Base-by-base conservation (phyloP, 2,888 invertebrate species). In the Netelia melanura region DNA sequence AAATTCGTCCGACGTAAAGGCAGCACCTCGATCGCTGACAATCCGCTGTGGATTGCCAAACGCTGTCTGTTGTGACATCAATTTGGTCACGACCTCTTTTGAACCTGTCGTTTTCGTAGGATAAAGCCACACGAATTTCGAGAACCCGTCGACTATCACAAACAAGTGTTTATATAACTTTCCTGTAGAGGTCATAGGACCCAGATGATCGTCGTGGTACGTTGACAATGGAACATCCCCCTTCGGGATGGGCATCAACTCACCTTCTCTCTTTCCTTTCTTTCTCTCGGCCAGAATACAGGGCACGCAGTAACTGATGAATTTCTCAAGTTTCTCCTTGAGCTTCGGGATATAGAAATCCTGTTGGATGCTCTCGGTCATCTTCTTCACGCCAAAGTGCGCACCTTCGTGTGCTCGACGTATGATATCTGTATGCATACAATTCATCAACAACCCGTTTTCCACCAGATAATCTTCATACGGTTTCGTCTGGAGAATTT, bases 141-240 rank as follows among this genome's bases (percentile, higher is more conserved):
- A 84, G 70, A 91, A 91, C 0, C 74, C 88, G 62, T 93, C 92
- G 3, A 91, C 81, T 1, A 92, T 86, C 1, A 82, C 89, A 11
- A 92, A 88, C 9, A 92, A 85, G 74, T 91, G 86, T 61, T 89
- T 87, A 71, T 91, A 91, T 14, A 85, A 84, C 76, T 91, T 91
- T 21, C 86, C 83, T 0, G 90, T 92, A 14, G 87, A 77, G 2
- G 82, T 70, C 74, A 93, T 79, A n/a, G 91, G 92, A 44, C 91
- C 91, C 25, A 92, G 62, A 84, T 92, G 90, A 79, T 92, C 92
- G 5, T 90, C 74, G 77, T 92, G 92, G 54, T 88, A 89, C 0
- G 90, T 91, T n/a, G 89, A 64, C 8, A 91, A 80, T 6, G 91
- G 92, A 5, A 38, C 21, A 8, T 87, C 88, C 5, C 64, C 38